A percentile compares a stretch with the other conserved stretches of the same genome.
Conservation (phyloP, 2,113 vertebrate genomes). For the Nothoprocta perdicaria region DNA sequence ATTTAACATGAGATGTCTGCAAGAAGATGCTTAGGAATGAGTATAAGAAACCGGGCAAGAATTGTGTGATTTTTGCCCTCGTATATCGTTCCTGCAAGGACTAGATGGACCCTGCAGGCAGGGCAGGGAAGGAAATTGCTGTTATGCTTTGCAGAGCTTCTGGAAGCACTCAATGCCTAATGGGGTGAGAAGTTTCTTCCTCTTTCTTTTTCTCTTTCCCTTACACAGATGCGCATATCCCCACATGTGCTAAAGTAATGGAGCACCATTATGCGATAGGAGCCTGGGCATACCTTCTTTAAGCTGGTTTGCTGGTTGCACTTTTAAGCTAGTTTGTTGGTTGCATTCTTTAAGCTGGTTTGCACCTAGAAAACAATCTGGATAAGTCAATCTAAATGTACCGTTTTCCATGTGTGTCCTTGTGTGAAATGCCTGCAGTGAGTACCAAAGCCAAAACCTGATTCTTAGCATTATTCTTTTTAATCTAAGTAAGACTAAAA, state of each 20-base stretch:
- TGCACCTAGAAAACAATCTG: neutral
- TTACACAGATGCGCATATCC: neutral
- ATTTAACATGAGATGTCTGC: neutral
- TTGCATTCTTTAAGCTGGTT: neutral
- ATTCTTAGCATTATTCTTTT: slow-evolving; percentile 43
- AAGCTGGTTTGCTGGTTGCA: neutral
- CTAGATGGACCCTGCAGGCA: slow-evolving; percentile 31
- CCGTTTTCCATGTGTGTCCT: neutral
- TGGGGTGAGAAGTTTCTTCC: slow-evolving; percentile 61
- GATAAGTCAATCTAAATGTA: neutral
- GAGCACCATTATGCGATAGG: neutral
- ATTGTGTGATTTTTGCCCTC: neutral
- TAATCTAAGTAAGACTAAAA: slow-evolving; percentile 55
- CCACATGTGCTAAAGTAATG: neutral
- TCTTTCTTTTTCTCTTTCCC: slow-evolving; percentile 29
- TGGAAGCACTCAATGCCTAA: slow-evolving; percentile 70
- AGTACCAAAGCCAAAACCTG: slow-evolving; percentile 22
- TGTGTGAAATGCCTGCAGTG: slow-evolving; percentile 12
- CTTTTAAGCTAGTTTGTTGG: too few relatives aligned
- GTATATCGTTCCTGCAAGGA: slow-evolving; percentile 3
- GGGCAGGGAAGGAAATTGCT: slow-evolving; percentile 42
- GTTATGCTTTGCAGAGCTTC: slow-evolving; percentile 61
- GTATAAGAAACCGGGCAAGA: neutral
- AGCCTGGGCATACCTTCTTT: neutral
- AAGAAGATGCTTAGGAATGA: slow-evolving; percentile 10